A percentile compares a stretch with the other conserved stretches of the same genome.
phyloP scores from a whole-genome alignment of 2,888 invertebrate species.

The Torymus tubicola region DNA sequence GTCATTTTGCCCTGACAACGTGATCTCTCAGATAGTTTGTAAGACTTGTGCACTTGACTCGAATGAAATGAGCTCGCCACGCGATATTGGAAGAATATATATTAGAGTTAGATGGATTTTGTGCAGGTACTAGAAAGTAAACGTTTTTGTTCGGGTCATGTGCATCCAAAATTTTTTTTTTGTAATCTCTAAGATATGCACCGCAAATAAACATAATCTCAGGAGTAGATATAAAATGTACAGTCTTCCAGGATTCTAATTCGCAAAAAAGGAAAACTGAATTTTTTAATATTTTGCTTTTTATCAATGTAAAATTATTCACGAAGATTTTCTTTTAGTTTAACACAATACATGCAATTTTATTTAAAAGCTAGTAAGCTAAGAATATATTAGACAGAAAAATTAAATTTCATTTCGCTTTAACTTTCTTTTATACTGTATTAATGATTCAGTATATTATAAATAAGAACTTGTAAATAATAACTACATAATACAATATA shows the following conservation, averaged over 20 bases:
- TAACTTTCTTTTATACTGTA: conserved; percentile 6
- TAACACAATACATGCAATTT: neutral
- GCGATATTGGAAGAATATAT: neutral
- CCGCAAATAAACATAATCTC: conserved; percentile 28
- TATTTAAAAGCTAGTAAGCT: too few relatives aligned
- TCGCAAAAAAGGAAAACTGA: conserved; percentile 17
- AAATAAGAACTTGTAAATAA: conserved; percentile 46
- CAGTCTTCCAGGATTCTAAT: conserved; percentile 54
- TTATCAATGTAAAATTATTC: too few relatives aligned
- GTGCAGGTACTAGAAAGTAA: neutral
- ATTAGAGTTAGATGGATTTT: neutral
- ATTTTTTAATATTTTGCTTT: neutral
- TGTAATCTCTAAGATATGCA: conserved; percentile 10
- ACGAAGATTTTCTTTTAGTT: too few relatives aligned
- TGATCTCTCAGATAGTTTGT: conserved; percentile 52
- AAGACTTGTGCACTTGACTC: conserved; percentile 45
- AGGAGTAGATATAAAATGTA: conserved; percentile 38
- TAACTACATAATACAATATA: conserved; percentile 29
- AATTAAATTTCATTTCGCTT: neutral
- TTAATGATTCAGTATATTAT: neutral
- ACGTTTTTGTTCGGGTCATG: conserved; percentile 25
- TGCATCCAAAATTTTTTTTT: conserved; percentile 24
- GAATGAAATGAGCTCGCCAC: neutral
- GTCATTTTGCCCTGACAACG: conserved; percentile 27
- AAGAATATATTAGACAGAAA: too few relatives aligned